Base-by-base conservation (phyloP, 30 jellyfish, hydroid and myxozoan genomes). In the Hydractinia echinata region DNA sequence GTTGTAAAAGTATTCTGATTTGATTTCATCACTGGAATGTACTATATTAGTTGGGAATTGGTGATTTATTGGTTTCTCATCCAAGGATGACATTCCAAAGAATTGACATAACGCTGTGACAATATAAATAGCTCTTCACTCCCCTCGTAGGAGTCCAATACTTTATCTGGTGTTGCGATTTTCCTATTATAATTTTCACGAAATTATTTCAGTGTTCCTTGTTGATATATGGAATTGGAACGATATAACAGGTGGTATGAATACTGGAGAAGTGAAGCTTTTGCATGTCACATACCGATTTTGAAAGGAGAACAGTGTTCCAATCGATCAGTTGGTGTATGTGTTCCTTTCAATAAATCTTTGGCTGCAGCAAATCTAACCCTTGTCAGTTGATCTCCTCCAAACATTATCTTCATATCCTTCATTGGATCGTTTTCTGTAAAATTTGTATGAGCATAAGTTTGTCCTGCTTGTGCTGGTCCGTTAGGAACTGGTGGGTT, bases 211-310 rank as follows among this genome's bases (percentile, higher is more conserved):
- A 76, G 73, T 30, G 84, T 76, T 11, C 84, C 84, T 5, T 6
- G 18, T 54, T 76, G 60, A 14, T 58, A 50, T 8, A 58, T 49
- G 5, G 84, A 76, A 10, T 76, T 18, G 49, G 74, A 13, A 18
- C 8, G 14, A 20, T 76, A 76, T 49, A 76, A 48, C 16, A 30
- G 14, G 50, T 13, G 48, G 48, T 76, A 76, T 44, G 54, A 6
- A 53, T 76, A 76, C 84, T 76, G 84, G 6, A 76, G 81, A 18
- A 76, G 49, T 19, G 84, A 76, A 5, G 79, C 84, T 48, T 76
- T 76, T 76, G 84, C 54, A 48, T 76, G 84, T 79, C 84, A 76
- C 8, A 51, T 9, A 30, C 11, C 84, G 8, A 44, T 5, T 11
- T 54, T 76, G 79, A 30, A 76, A 14, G 79, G 84, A 49, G 73